Evolutionary conservation across 2,888 invertebrate genomes (phyloP), one percentile per base, ranked within the genome.

Genomic region (Sturmia bella): DNA sequence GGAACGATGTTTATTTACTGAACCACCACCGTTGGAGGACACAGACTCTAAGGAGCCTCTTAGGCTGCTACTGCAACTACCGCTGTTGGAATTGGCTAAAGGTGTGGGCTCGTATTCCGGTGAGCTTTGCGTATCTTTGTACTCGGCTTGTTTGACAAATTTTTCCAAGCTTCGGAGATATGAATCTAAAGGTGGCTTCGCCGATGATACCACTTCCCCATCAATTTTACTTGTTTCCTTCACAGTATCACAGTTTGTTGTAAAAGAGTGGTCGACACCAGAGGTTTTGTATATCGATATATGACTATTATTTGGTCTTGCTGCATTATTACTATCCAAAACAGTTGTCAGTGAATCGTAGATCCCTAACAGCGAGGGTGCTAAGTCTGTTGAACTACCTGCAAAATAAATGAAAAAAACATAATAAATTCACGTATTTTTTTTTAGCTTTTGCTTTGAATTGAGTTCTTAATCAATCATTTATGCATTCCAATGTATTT

Each of bases 341-440:
- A 92, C 88, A 76, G 86, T 89, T 52, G 90, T 90, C 85, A 97
- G 92, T 84, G 95, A 95, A 92, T 97, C 97, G 91, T 96, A 97
- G 91, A 96, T 95, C 84, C 95, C 96, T 91, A 97, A 93, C 84
- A 97, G 93, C 85, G 96, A 95, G 80, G 97, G 96, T 89, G 96
- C 95, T 90, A 97, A 92, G 90, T 97, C 97, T 87, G 95, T 95
- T 86, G 96, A 95, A 88, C 96, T 95, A 91, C 97, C 97, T 97
- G 94, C 56, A 93, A 93, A 56, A 86, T 88, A 91, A 88, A 89
- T 80, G 86, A 87, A 88, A 85, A 87, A 88, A 85, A 11, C n/a
- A 63, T 73, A 54, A 27, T 13, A 74, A 57, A 24, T 48, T 19
- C 5, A 11, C 57, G 11, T 50, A 72, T 72, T 64, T 54, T 50